Percentiles rank a stretch among this genome's conserved stretches.
phyloP scores from a whole-genome alignment of 1,140 invertebrate species.

The Brachionus koreanus region DNA sequence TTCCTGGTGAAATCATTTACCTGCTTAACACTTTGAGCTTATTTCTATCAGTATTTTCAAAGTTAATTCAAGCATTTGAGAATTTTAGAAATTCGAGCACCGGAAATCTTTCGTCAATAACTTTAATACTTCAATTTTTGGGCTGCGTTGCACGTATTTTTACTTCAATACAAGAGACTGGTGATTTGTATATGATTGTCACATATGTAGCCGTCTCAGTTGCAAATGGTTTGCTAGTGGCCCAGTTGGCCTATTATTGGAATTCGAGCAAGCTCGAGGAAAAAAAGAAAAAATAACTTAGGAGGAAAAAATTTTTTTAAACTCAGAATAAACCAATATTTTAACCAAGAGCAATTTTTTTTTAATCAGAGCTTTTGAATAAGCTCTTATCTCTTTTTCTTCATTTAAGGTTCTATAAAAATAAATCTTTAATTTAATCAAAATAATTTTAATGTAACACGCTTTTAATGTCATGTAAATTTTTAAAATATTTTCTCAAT shows the following conservation, averaged over 20 bases:
- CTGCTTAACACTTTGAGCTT: neutral
- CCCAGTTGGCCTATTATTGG: constrained; percentile 89
- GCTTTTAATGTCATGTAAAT: too few relatives aligned
- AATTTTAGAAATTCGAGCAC: constrained; percentile 87
- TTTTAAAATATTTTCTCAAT: too few relatives aligned
- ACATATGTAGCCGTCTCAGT: constrained; percentile 74
- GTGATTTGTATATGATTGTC: constrained; percentile 77
- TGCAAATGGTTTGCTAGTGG: constrained; percentile 77
- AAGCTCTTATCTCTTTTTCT: neutral
- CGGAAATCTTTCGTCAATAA: constrained; percentile 89
- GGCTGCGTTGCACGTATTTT: constrained; percentile 90
- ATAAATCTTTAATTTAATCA: too few relatives aligned
- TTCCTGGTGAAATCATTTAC: neutral
- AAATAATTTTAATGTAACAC: too few relatives aligned
- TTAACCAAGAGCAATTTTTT: neutral
- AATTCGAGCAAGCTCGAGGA: constrained; percentile 58
- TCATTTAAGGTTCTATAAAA: too few relatives aligned
- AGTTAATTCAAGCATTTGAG: constrained; percentile 69
- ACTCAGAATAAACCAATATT: neutral
- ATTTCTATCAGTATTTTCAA: neutral
- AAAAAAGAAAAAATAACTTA: constrained; percentile 3
- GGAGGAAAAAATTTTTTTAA: neutral
- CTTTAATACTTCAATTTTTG: constrained; percentile 75
- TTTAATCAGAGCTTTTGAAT: neutral
- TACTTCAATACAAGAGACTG: constrained; percentile 95